Evolutionary conservation across 2,888 invertebrate species (phyloP).

Genomic region (Cartodere bifasciata): DNA sequence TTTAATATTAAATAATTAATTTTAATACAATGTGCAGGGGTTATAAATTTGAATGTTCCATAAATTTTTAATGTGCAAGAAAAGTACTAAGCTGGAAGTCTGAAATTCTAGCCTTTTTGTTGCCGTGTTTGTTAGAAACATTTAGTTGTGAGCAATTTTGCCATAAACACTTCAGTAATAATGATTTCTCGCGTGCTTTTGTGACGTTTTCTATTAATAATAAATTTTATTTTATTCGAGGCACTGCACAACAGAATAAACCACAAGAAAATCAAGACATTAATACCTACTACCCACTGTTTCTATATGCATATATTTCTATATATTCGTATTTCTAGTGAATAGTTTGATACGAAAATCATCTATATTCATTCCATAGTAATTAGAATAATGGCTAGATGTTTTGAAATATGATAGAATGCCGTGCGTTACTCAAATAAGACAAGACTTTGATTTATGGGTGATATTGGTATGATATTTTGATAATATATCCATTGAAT

Average conservation of each 20-base stretch:
- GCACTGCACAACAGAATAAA: too few relatives aligned
- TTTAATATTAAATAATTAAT: constrained; percentile 49
- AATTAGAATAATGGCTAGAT: constrained; percentile 34
- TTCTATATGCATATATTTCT: constrained; percentile 6
- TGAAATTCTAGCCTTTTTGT: constrained; percentile 10
- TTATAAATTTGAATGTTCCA: constrained; percentile 33
- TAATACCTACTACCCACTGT: too few relatives aligned
- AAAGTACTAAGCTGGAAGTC: constrained; percentile 14
- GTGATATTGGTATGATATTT: constrained; percentile 31
- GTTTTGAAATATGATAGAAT: constrained; percentile 34
- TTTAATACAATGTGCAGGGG: constrained; percentile 41
- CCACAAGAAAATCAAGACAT: too few relatives aligned
- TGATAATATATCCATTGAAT: too few relatives aligned
- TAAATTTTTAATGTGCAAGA: constrained; percentile 32
- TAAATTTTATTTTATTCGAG: too few relatives aligned
- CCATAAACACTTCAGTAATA: too few relatives aligned
- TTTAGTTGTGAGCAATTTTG: constrained; percentile 32
- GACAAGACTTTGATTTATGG: constrained; percentile 34
- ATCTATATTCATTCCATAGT: constrained; percentile 30
- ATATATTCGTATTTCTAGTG: constrained; percentile 2
- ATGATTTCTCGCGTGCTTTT: too few relatives aligned
- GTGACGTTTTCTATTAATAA: too few relatives aligned
- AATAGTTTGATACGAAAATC: constrained; percentile 23
- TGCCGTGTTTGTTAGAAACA: constrained; percentile 34
- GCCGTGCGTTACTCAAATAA: constrained; percentile 30